Base-by-base conservation (phyloP, 2,888 invertebrate genomes). In the Yponomeuta sedellus region DNA sequence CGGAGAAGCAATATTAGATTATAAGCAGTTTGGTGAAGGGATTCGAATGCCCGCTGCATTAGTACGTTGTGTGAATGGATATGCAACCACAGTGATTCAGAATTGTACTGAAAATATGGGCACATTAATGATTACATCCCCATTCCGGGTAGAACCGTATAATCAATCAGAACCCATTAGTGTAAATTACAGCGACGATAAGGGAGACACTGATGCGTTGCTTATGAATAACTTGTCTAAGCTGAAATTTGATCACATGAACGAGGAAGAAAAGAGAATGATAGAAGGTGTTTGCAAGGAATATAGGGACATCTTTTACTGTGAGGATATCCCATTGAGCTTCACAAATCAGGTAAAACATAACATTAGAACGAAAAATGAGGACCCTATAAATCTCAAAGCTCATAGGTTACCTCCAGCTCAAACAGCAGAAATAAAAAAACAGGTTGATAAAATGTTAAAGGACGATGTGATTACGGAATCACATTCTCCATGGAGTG, bases 401-500 rank as follows among this genome's bases (percentile, higher is more conserved):
- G 61, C 67, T 0, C 69, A 70, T 63, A 65, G 70, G 64, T 69
- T 68, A 20, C 65, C 70, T n/a, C 69, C 66, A 0, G 57, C 19
- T 1, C 64, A 68, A 65, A 63, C 22, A 1, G 52, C 66, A 16
- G 71, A 72, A 68, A 72, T 71, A 20, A 68, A 69, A 40, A 66
- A 34, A 12, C 70, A 71, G 61, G 69, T 71, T 11, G 67, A 71
- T 11, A 70, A 73, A 67, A 25, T 71, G 19, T 66, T 71, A 58
- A 11, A 69, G 6, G 67, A 72, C 16, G 70, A 72, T 59, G 25
- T 59, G 39, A 64, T 71, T 3, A 70, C 70, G 11, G 63, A 66
- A 61, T 68, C 68, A 4, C 39, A 64, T 61, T 72, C 72, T 1
- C 74, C 73, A 2, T 75, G 72, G 73, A 70, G 68, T 57, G 68